These are phyloP conservation scores for Nomia melanderi DNA, from an alignment of 1,140 invertebrate genomes.

Conservation along the genomic window DNA sequence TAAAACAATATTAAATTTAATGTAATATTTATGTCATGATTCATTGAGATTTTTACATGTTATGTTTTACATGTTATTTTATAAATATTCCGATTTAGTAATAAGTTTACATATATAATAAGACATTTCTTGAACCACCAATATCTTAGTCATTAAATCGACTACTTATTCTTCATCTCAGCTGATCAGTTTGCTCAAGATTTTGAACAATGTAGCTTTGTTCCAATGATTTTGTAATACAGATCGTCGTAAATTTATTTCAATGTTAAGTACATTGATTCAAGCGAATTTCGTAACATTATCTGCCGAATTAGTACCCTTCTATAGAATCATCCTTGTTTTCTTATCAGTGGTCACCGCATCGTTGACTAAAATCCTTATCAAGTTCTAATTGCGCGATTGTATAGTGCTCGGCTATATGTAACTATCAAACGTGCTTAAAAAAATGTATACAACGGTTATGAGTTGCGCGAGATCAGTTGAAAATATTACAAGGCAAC, in stretches of 20 bases:
- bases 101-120: too few relatives aligned
- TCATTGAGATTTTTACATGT: too few relatives aligned
- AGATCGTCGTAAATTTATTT: too few relatives aligned
- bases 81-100: too few relatives aligned
- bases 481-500: conserved; percentile 35
- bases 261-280: not conserved
- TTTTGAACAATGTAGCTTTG: not conserved
- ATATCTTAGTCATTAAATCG: too few relatives aligned
- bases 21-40: too few relatives aligned
- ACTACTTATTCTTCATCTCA: not conserved
- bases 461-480: conserved; percentile 31
- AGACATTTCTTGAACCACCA: too few relatives aligned
- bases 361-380: not conserved
- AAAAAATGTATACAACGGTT: not conserved
- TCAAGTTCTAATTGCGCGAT: not conserved
- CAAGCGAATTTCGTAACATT: conserved; percentile 6
- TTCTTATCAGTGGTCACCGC: not conserved
- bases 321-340: not conserved
- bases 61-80: too few relatives aligned
- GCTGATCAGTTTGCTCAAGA: not conserved
- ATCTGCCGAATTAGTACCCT: not conserved
- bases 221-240: not conserved
- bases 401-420: not conserved
- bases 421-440: conserved; percentile 15
- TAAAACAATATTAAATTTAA: too few relatives aligned